phyloP scores from a whole-genome alignment of 2,797 vertebrate genomes.

The Phalanger gymnotis region DNA sequence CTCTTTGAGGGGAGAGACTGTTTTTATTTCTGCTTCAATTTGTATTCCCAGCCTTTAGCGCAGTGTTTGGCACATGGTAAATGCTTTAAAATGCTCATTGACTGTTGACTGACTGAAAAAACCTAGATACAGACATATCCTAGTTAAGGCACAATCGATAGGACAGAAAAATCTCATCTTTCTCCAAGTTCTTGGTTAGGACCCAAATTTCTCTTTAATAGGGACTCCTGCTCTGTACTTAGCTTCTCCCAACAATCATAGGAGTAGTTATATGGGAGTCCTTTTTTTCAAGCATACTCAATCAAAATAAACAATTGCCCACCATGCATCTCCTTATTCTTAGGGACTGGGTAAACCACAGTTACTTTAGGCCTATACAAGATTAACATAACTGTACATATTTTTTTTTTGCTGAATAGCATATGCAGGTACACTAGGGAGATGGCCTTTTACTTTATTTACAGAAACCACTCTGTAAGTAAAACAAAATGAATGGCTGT shows the following conservation, averaged over 20 bases:
- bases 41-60: background rate
- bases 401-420: slow-evolving; percentile 45
- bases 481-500: slow-evolving; percentile 56
- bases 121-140: background rate
- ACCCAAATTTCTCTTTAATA: background rate
- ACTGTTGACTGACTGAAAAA: background rate
- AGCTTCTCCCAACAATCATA: background rate
- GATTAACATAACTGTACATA: slow-evolving; percentile 41
- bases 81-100: background rate
- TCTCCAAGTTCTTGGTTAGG: background rate
- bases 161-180: background rate
- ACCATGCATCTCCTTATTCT: background rate
- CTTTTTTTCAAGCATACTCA: background rate
- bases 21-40: background rate
- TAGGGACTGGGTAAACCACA: slow-evolving; percentile 23
- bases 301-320: background rate
- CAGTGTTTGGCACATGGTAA: background rate
- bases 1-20: background rate
- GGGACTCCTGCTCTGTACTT: background rate
- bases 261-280: background rate
- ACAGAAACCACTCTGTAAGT: slow-evolving; percentile 55
- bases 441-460: slow-evolving; percentile 61
- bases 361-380: slow-evolving; percentile 44
- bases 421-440: slow-evolving; percentile 50
- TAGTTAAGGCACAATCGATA: background rate